Evolutionary conservation across 2,113 vertebrate genomes (phyloP), one percentile per base, ranked within the genome.

Genomic region (Poeciliopsis retropinna): DNA sequence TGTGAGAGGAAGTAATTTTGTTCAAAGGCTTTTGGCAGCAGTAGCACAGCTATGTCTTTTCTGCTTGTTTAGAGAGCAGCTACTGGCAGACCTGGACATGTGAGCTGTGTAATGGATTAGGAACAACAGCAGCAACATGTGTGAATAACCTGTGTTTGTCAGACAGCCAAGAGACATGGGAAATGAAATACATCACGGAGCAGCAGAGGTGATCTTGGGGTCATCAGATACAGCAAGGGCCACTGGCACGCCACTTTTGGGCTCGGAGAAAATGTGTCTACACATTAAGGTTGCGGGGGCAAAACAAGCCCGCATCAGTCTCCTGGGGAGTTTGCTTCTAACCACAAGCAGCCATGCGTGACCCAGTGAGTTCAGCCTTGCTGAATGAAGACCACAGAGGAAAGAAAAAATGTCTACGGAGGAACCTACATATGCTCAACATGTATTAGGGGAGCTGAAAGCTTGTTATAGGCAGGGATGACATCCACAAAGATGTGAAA

Each of bases 1-100:
- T 95, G 95, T 94, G 95, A 96, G 95, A 96, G 96, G 96, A 97
- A 97, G 96, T 95, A 92, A 96, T 96, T 97, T 96, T 95, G 94
- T 96, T 97, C 95, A 95, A 96, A 97, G 96, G 91, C 93, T 95
- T 91, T 95, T 94, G 92, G 95, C 95, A 95, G 93, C 93, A 80
- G 92, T 29, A 31, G 44, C 30, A 28, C 8, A 84, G 94, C 95
- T 91, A 92, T 93, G 93, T 95, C 94, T 94, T 94, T 85, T 93
- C 78, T 84, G 92, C 94, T 95, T 91, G 69, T 94, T 93, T 95
- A 92, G 80, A 94, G 92, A 94, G 89, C 94, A 92, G 95, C 95
- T 96, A 93, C 94, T 91, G 94, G 93, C 80, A 90, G 92, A 87
- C 62, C 90, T 65, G 87, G 88, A 92, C 92, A 92, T 81, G 91